Conservation (phyloP, 1,140 invertebrate genomes). For the Lethrus apterus region DNA sequence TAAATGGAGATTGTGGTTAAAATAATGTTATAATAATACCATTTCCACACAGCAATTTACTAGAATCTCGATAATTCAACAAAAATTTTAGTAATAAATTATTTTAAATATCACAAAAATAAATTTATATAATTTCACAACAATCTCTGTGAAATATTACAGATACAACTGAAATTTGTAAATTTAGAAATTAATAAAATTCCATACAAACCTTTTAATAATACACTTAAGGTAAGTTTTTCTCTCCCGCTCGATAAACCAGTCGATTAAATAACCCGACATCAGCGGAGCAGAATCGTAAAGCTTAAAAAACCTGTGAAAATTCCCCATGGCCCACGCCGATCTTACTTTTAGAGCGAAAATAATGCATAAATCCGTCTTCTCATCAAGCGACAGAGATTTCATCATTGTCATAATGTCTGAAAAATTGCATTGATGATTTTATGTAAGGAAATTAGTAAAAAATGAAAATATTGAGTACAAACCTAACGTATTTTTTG, state of each 20-base stretch:
- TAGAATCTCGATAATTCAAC: no score
- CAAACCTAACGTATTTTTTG: conserved; percentile 90
- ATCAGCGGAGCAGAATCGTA: conserved; percentile 84
- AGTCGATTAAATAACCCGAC: conserved; percentile 94
- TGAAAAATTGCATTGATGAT: conserved; percentile 45
- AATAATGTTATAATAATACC: no score
- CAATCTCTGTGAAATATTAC: neutral
- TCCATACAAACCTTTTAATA: conserved; percentile 87
- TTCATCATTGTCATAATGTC: conserved; percentile 89
- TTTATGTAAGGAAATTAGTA: neutral
- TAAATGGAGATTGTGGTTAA: no score
- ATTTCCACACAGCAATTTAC: no score
- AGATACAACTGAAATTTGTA: neutral
- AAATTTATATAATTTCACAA: no score
- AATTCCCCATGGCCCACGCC: conserved; percentile 87
- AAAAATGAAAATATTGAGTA: conserved; percentile 7
- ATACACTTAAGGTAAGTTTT: conserved; percentile 84
- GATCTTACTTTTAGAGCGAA: conserved; percentile 82
- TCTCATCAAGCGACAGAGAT: conserved; percentile 67
- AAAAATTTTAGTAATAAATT: no score
- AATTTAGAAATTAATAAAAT: conserved; percentile 2
- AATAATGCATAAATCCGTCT: conserved; percentile 73
- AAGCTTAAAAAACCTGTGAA: conserved; percentile 85
- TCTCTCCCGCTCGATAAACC: conserved; percentile 90
- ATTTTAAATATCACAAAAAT: no score